Percentiles rank a stretch among this genome's conserved stretches.
Evolutionary conservation across 2,888 invertebrate genomes (phyloP).

Genomic region (Parnassius smintheus): DNA sequence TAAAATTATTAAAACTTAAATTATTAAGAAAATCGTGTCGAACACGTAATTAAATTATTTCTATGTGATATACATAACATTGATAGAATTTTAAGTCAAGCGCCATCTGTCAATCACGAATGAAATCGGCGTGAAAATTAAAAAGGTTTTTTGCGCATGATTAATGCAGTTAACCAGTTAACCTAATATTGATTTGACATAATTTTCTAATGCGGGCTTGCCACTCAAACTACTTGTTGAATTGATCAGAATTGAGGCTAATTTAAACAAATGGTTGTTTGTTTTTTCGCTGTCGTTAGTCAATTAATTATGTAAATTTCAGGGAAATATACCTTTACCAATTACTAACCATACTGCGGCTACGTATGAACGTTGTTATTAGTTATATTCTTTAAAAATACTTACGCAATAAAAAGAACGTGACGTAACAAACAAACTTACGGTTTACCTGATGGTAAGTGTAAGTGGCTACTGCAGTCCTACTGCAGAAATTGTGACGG

Average conservation of each 20-base stretch:
- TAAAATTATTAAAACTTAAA: too few relatives aligned
- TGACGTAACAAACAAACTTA: too few relatives aligned
- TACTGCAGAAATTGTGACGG: too few relatives aligned
- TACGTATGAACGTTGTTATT: too few relatives aligned
- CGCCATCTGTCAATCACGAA: slow-evolving; percentile 32
- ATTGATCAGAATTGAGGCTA: slow-evolving; percentile 26
- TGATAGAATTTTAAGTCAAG: slow-evolving; percentile 12
- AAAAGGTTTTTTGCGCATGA: slow-evolving; percentile 37
- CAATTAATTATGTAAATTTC: too few relatives aligned
- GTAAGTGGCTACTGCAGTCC: too few relatives aligned
- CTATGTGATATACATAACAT: slow-evolving; percentile 4
- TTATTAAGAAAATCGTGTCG: too few relatives aligned
- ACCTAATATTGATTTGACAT: slow-evolving; percentile 45
- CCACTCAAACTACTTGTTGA: slow-evolving; percentile 34
- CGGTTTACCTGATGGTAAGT: too few relatives aligned
- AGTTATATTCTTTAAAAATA: too few relatives aligned
- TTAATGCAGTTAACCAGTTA: slow-evolving; percentile 47
- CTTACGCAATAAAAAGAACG: too few relatives aligned
- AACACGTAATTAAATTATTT: not conserved
- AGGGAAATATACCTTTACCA: too few relatives aligned
- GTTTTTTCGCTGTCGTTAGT: slow-evolving; percentile 6
- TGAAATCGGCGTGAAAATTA: slow-evolving; percentile 34
- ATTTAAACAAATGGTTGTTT: slow-evolving; percentile 31
- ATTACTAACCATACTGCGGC: too few relatives aligned
- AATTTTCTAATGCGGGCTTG: slow-evolving; percentile 37